Conservation (phyloP, 2,113 vertebrate species). For the Clarias magur region DNA sequence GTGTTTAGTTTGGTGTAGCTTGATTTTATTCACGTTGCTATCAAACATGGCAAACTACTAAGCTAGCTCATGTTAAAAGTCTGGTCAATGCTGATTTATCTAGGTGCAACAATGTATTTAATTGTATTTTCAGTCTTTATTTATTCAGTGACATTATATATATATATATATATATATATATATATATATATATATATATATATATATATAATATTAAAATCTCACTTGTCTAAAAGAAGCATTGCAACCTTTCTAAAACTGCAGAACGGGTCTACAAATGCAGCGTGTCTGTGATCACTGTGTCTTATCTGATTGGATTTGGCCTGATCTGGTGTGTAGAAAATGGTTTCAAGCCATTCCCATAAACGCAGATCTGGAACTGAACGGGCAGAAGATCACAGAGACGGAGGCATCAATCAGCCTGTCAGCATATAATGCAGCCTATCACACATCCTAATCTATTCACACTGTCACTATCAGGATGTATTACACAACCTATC, state of each 20-base stretch:
- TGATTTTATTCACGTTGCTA: background rate
- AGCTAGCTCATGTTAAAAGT: background rate
- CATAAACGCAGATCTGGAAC: conserved; percentile 11
- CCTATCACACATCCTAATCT: conserved; percentile 44
- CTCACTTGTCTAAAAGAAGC: background rate
- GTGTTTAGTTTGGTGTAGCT: background rate
- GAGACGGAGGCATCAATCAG: conserved; percentile 28
- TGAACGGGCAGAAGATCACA: conserved; percentile 13
- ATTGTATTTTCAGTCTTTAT: background rate
- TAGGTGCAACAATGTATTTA: background rate
- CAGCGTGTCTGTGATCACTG: background rate
- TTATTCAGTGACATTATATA: background rate
- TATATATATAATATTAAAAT: no score
- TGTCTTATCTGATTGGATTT: conserved; percentile 30
- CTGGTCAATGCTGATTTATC: background rate
- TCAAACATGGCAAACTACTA: background rate
- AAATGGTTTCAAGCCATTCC: conserved; percentile 1
- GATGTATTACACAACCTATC: conserved; percentile 27
- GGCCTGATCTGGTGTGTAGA: conserved; percentile 18
- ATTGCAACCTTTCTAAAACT: background rate
- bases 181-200: no score
- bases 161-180: no score
- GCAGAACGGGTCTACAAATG: background rate
- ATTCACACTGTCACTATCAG: conserved; percentile 39
- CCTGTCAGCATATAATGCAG: conserved; percentile 32